phyloP scores from a whole-genome alignment of 2,888 invertebrate genomes.

The Fabriciana adippe region DNA sequence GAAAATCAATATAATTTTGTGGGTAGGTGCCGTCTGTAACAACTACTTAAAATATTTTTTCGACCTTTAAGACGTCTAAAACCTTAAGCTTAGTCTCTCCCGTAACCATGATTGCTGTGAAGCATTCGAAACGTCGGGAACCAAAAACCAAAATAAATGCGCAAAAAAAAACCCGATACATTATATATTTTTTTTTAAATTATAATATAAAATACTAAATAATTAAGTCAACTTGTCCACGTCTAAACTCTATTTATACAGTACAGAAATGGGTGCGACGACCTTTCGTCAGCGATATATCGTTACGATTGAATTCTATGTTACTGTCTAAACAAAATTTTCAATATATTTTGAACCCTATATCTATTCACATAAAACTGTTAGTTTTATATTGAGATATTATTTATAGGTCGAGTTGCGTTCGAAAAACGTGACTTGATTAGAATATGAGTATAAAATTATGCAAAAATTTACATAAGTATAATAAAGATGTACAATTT shows the following conservation, averaged over 20 bases:
- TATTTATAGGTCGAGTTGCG: conserved; percentile 17
- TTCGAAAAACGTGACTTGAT: conserved; percentile 15
- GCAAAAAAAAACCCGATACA: too few relatives aligned
- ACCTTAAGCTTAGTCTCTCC: too few relatives aligned
- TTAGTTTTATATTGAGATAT: not conserved
- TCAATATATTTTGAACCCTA: not conserved
- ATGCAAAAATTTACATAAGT: conserved; percentile 7
- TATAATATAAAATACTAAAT: too few relatives aligned
- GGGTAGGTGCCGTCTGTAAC: too few relatives aligned
- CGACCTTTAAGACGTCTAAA: too few relatives aligned
- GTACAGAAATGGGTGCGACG: conserved; percentile 34
- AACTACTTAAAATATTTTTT: too few relatives aligned
- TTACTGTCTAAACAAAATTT: conserved; percentile 4
- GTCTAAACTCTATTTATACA: not conserved
- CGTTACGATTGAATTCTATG: conserved; percentile 20
- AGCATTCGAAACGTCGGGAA: too few relatives aligned
- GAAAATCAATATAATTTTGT: too few relatives aligned
- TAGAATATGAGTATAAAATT: conserved; percentile 6
- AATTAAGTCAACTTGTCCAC: conserved; percentile 5
- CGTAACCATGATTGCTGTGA: too few relatives aligned
- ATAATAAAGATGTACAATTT: not conserved
- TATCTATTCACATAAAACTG: not conserved
- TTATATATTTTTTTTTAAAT: too few relatives aligned
- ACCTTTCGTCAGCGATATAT: conserved; percentile 29
- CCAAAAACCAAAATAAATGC: too few relatives aligned